Conservation (phyloP, 2,797 vertebrate genomes). For the Siniperca scherzeri region DNA sequence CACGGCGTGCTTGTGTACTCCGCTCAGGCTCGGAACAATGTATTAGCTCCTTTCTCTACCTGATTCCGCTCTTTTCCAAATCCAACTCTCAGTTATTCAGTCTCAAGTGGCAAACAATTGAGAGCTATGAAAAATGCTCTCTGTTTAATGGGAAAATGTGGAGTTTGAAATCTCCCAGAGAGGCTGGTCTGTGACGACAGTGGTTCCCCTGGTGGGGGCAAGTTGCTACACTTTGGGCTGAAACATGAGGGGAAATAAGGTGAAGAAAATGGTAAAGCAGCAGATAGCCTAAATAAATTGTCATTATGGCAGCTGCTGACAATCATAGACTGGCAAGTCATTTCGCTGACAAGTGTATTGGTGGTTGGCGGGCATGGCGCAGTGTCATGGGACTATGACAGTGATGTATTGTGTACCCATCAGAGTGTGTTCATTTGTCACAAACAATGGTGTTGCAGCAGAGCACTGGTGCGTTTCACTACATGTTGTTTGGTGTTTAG, state of each 20-base stretch:
- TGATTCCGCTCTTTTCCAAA: conserved; percentile 25
- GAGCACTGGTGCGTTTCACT: conserved; percentile 42
- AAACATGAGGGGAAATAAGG: conserved; percentile 44
- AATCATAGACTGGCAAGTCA: conserved; percentile 74
- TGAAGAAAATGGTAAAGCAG: conserved; percentile 51
- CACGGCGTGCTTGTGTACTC: conserved; percentile 1
- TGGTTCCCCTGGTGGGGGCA: conserved; percentile 45
- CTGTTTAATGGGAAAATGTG: conserved; percentile 61
- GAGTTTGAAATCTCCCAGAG: conserved; percentile 59
- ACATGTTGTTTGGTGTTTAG: conserved; percentile 6
- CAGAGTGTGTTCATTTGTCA: conserved; percentile 71
- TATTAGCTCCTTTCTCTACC: conserved; percentile 18
- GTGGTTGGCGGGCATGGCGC: conserved; percentile 61
- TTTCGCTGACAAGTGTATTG: conserved; percentile 74
- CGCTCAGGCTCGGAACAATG: conserved; percentile 25
- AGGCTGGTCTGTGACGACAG: conserved; percentile 46
- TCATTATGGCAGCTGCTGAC: conserved; percentile 75
- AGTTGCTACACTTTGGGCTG: conserved; percentile 51
- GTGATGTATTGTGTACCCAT: conserved; percentile 73
- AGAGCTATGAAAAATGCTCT: conserved; percentile 63
- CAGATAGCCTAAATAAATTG: conserved; percentile 67
- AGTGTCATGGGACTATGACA: conserved; percentile 68
- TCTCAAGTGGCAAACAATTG: conserved; percentile 41
- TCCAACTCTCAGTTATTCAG: conserved; percentile 38
- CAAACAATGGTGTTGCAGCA: conserved; percentile 56